Conservation (phyloP, 1,140 invertebrate genomes). For the Trachymyrmex cornetzi region DNA sequence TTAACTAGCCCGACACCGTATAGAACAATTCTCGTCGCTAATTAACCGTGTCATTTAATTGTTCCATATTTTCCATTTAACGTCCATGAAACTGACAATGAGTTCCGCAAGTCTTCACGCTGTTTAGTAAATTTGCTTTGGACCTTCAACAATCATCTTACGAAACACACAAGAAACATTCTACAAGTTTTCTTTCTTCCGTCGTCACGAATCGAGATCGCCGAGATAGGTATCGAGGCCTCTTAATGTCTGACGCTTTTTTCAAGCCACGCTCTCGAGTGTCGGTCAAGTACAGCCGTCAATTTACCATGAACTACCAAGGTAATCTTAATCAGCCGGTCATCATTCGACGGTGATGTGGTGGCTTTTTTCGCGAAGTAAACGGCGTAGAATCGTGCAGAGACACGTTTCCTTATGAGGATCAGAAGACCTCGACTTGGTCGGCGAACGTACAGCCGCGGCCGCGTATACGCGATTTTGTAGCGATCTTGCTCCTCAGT, state of each 20-base stretch:
- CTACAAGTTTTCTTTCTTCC: not conserved
- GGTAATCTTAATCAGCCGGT: constrained; percentile 62
- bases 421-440: constrained; percentile 63
- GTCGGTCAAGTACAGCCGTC: constrained; percentile 33
- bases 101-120: not conserved
- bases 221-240: not conserved
- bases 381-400: constrained; percentile 54
- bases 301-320: constrained; percentile 30
- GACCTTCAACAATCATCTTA: not conserved
- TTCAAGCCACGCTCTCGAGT: not conserved
- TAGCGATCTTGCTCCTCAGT: constrained; percentile 25
- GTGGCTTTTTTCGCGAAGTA: constrained; percentile 72
- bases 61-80: constrained; percentile 17
- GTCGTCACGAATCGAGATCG: not conserved
- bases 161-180: constrained; percentile 5
- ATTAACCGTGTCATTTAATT: constrained; percentile 13
- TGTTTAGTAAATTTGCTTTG: constrained; percentile 1
- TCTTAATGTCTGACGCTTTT: constrained; percentile 7
- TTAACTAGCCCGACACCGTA: not conserved
- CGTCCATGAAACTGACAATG: not conserved
- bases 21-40: not conserved
- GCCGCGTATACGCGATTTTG: constrained; percentile 27
- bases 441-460: constrained; percentile 27
- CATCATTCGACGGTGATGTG: constrained; percentile 61
- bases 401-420: constrained; percentile 76